Conservation (phyloP, 2,113 vertebrate species). For the Ameiurus melas region DNA sequence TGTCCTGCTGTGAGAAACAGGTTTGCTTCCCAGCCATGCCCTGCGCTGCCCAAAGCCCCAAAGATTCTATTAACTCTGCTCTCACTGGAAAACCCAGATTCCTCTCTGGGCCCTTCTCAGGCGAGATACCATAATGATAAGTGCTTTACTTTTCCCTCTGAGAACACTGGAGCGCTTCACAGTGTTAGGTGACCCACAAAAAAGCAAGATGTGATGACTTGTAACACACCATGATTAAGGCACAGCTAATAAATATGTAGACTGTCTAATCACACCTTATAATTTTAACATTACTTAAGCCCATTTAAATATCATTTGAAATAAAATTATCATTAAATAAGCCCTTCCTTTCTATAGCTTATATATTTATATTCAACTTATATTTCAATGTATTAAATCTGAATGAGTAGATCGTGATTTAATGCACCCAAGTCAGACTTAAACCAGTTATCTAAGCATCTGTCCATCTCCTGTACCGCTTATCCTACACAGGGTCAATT, state of each 20-base stretch:
- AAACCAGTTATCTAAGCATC: background rate
- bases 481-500: too few relatives aligned
- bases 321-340: too few relatives aligned
- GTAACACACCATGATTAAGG: background rate
- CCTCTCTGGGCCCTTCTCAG: background rate
- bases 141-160: background rate
- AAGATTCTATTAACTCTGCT: background rate
- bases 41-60: background rate
- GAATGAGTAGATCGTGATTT: background rate
- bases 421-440: background rate
- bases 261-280: background rate
- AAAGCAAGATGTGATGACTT: background rate
- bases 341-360: too few relatives aligned
- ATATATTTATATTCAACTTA: background rate
- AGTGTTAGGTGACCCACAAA: background rate
- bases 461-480: too few relatives aligned
- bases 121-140: background rate
- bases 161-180: background rate
- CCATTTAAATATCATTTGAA: too few relatives aligned
- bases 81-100: slow-evolving; percentile 9
- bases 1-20: background rate
- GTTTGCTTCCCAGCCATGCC: background rate
- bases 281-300: background rate
- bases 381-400: background rate
- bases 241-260: background rate